Evolutionary conservation across 2,888 invertebrate genomes (phyloP).

Genomic region (Agelastica alni): DNA sequence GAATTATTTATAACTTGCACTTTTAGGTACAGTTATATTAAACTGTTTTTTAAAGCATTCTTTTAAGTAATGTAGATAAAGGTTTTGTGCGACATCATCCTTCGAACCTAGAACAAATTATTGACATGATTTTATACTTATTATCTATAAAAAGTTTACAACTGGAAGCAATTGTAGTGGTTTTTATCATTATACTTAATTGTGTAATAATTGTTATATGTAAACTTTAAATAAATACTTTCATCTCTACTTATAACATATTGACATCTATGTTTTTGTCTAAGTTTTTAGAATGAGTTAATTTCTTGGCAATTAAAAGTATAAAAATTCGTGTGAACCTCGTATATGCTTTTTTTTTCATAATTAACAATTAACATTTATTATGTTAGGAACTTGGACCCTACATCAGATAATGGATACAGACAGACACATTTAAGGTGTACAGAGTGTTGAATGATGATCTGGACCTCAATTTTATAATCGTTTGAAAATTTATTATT

Average conservation of each 20-base stretch:
- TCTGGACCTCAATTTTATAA: not conserved
- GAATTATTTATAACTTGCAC: too few relatives aligned
- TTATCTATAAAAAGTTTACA: conserved; percentile 45
- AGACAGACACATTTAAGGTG: conserved; percentile 47
- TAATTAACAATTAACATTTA: conserved; percentile 21
- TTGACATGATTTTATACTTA: conserved; percentile 53
- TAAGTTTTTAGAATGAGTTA: conserved; percentile 52
- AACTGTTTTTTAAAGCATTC: not conserved
- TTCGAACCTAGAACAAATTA: conserved; percentile 47
- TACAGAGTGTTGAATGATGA: conserved; percentile 1
- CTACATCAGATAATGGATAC: conserved; percentile 40
- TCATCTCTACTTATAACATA: conserved; percentile 49
- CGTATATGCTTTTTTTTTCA: conserved; percentile 33
- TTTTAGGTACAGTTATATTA: too few relatives aligned
- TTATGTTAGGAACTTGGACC: conserved; percentile 55
- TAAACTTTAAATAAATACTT: conserved; percentile 52
- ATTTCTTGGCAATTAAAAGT: conserved; percentile 49
- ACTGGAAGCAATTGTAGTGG: conserved; percentile 38
- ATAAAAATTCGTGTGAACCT: conserved; percentile 53
- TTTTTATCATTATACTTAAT: conserved; percentile 25
- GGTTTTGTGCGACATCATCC: too few relatives aligned
- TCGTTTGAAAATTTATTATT: too few relatives aligned
- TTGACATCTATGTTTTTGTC: conserved; percentile 51
- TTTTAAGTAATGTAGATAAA: too few relatives aligned
- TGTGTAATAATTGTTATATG: conserved; percentile 31